Evolutionary conservation across 2,888 invertebrate genomes (phyloP).

Genomic region (Lymantria monacha): DNA sequence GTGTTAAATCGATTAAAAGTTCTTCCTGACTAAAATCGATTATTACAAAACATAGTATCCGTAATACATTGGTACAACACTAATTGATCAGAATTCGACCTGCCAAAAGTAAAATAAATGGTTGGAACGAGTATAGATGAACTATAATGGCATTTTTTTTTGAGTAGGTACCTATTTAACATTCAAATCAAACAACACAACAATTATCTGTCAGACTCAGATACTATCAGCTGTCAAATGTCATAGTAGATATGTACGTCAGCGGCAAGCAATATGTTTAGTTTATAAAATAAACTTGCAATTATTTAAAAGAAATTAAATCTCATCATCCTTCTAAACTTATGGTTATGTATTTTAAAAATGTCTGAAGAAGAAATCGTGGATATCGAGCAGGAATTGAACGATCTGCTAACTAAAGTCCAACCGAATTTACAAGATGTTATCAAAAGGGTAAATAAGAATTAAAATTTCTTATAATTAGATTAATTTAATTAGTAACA

Average conservation of each 20-base stretch:
- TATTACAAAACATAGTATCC: no score
- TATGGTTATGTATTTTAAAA: slow-evolving; percentile 45
- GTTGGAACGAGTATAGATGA: no score
- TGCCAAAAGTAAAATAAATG: no score
- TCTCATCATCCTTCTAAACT: slow-evolving; percentile 9
- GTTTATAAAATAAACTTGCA: slow-evolving; percentile 18
- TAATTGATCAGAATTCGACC: no score
- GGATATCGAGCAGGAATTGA: slow-evolving; percentile 76
- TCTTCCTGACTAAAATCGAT: no score
- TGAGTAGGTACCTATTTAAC: no score
- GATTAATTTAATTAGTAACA: neutral
- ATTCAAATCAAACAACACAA: no score
- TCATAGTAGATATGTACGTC: neutral
- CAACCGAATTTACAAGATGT: slow-evolving; percentile 82
- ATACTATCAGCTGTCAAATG: no score
- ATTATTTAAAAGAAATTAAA: slow-evolving; percentile 20
- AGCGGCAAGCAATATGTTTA: slow-evolving; percentile 27
- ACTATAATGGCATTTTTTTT: no score
- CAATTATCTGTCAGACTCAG: no score
- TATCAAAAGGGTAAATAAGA: slow-evolving; percentile 80
- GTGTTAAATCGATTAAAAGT: no score
- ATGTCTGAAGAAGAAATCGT: slow-evolving; percentile 65
- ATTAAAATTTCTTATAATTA: slow-evolving; percentile 11
- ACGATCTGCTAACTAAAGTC: slow-evolving; percentile 71
- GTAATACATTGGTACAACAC: no score